Conservation (phyloP, 1,140 invertebrate genomes). For the Ditylenchus dipsaci region DNA sequence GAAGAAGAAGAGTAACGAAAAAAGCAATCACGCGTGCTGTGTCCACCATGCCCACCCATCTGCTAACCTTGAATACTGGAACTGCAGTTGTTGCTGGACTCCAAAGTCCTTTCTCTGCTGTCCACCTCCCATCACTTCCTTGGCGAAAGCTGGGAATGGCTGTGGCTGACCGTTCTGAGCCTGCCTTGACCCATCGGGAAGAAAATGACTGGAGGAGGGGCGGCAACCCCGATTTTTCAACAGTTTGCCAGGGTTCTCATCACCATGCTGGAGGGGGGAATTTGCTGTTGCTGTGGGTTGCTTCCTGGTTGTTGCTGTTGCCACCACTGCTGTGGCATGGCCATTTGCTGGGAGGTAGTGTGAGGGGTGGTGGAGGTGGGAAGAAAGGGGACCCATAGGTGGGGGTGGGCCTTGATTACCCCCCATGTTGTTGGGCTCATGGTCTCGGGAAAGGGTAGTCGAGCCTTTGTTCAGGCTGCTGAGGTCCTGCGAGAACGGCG, state of each 20-base stretch:
- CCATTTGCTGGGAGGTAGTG: too few species aligned
- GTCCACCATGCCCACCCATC: neutral
- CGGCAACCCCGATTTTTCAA: neutral
- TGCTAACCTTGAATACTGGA: conserved; percentile 7
- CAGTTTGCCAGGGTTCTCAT: neutral
- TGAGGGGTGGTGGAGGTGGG: neutral
- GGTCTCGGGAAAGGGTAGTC: neutral
- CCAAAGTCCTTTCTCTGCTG: neutral
- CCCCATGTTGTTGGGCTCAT: neutral
- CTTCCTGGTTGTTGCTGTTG: conserved; percentile 7
- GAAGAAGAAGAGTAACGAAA: neutral
- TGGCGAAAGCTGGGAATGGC: conserved; percentile 10
- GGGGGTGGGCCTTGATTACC: neutral
- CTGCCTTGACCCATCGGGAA: conserved; percentile 8
- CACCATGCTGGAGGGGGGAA: neutral
- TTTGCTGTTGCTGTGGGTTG: neutral
- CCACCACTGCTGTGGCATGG: conserved; percentile 15
- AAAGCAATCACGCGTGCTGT: neutral
- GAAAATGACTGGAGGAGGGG: conserved; percentile 7
- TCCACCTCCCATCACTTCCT: neutral
- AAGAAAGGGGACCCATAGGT: neutral
- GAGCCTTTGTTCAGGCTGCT: neutral
- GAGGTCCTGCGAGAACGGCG: neutral
- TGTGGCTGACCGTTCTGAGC: conserved; percentile 15
- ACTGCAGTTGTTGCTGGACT: neutral